Evolutionary conservation across 2,113 vertebrate genomes (phyloP).

Genomic region (Saimiri boliviensis): DNA sequence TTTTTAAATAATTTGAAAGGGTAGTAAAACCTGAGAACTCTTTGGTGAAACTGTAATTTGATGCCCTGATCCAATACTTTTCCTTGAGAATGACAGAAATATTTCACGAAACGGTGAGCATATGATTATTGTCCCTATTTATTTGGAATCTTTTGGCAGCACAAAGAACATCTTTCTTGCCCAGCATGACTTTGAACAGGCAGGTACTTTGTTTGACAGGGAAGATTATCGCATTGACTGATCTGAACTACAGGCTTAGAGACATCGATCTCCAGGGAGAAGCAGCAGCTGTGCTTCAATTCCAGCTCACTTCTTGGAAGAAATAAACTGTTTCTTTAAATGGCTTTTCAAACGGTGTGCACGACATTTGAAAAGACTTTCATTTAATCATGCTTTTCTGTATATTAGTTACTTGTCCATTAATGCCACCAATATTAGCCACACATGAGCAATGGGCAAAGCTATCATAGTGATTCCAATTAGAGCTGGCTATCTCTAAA

Average conservation of each 20-base stretch:
- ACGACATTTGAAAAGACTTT: background rate
- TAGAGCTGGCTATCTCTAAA: background rate
- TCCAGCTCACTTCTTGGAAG: background rate
- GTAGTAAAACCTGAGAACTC: background rate
- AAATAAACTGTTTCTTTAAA: background rate
- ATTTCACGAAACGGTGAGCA: background rate
- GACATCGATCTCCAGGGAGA: conserved; percentile 53
- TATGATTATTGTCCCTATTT: background rate
- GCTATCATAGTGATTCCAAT: background rate
- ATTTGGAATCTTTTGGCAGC: background rate
- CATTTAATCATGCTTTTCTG: background rate
- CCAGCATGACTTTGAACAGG: conserved; percentile 6
- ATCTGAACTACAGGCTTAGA: conserved; percentile 38
- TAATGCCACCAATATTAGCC: background rate
- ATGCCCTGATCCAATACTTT: background rate
- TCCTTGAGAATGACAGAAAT: background rate
- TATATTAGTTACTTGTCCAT: background rate
- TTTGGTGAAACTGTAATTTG: background rate
- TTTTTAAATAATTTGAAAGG: background rate
- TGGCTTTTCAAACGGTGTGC: background rate
- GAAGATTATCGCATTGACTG: conserved; percentile 54
- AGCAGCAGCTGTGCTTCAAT: background rate
- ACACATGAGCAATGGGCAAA: background rate
- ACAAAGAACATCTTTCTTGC: conserved; percentile 44
- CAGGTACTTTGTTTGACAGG: conserved; percentile 18